Percentiles rank a stretch among this genome's conserved stretches.
Evolutionary conservation across 2,797 vertebrate genomes (phyloP).

Genomic region (Echiichthys vipera): DNA sequence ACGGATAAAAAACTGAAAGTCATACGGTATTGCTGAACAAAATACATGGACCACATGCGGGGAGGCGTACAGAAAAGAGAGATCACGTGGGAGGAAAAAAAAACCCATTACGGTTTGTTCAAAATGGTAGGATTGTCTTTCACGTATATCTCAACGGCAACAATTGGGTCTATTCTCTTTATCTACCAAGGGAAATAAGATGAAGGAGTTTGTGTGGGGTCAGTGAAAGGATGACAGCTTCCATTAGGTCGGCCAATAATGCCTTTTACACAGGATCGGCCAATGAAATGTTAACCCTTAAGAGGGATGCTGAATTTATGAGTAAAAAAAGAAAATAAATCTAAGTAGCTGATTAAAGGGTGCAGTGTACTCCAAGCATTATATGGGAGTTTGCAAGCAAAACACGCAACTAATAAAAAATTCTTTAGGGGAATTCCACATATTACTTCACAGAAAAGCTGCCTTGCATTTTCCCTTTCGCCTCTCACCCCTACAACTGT

Average conservation of each 20-base stretch:
- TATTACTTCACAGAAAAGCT: constrained; percentile 45
- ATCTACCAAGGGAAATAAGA: constrained; percentile 53
- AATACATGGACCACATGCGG: constrained; percentile 40
- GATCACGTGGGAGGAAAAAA: constrained; percentile 32
- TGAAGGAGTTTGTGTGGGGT: constrained; percentile 45
- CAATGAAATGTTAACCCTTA: constrained; percentile 43
- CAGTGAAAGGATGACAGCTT: constrained; percentile 39
- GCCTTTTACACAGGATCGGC: constrained; percentile 36
- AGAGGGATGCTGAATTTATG: constrained; percentile 35
- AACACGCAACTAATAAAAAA: constrained; percentile 61
- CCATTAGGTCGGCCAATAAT: constrained; percentile 36
- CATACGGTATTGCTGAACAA: constrained; percentile 33
- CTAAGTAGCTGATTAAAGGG: constrained; percentile 48
- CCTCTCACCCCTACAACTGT: constrained; percentile 5
- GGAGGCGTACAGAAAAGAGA: constrained; percentile 24
- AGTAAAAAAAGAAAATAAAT: not conserved
- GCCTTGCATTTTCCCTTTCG: constrained; percentile 17
- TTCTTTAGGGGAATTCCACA: constrained; percentile 30
- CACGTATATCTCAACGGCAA: constrained; percentile 42
- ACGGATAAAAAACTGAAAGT: constrained; percentile 70
- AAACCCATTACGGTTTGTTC: constrained; percentile 1
- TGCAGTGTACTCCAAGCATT: constrained; percentile 36
- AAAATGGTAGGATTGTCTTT: constrained; percentile 48
- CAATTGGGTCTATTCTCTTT: constrained; percentile 40
- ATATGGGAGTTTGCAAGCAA: constrained; percentile 49